Conservation (phyloP, 92 coral and sea anemone species). For the Porites cylindrica region DNA sequence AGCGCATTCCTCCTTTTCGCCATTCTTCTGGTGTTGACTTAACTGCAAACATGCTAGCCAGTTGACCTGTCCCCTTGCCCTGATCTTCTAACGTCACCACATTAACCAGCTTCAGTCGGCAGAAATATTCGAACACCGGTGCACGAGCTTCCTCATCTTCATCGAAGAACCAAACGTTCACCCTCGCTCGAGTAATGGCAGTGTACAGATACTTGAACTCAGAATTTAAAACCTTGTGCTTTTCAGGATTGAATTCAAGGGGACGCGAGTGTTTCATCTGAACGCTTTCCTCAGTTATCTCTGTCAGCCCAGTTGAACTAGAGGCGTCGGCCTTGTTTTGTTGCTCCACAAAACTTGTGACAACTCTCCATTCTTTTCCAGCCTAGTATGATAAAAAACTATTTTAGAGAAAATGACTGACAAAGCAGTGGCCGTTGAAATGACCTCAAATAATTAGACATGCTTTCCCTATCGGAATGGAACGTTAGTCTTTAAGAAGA, state of each 20-base stretch:
- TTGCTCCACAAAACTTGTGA: slow-evolving; percentile 43
- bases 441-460: too few species aligned
- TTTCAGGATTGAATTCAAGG: slow-evolving; percentile 71
- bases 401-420: too few species aligned
- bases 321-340: background rate
- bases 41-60: slow-evolving; percentile 69
- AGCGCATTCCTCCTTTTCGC: slow-evolving; percentile 67
- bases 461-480: too few species aligned
- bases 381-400: slow-evolving; percentile 64
- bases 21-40: slow-evolving; percentile 75
- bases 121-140: slow-evolving; percentile 81
- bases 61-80: slow-evolving; percentile 32
- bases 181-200: slow-evolving; percentile 83
- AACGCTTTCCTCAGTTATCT: slow-evolving; percentile 54
- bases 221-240: slow-evolving; percentile 78
- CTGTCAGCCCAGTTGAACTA: slow-evolving; percentile 56
- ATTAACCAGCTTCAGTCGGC: slow-evolving; percentile 59
- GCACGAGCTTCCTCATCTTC: slow-evolving; percentile 75
- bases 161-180: slow-evolving; percentile 86
- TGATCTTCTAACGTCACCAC: slow-evolving; percentile 49
- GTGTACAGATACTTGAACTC: slow-evolving; percentile 86
- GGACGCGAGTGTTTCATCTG: slow-evolving; percentile 54
- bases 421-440: too few species aligned
- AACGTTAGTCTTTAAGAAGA: too few species aligned
- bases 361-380: slow-evolving; percentile 79